Base-by-base conservation (phyloP, 2,888 invertebrate genomes). In the Chalcosyrphus nemorum region DNA sequence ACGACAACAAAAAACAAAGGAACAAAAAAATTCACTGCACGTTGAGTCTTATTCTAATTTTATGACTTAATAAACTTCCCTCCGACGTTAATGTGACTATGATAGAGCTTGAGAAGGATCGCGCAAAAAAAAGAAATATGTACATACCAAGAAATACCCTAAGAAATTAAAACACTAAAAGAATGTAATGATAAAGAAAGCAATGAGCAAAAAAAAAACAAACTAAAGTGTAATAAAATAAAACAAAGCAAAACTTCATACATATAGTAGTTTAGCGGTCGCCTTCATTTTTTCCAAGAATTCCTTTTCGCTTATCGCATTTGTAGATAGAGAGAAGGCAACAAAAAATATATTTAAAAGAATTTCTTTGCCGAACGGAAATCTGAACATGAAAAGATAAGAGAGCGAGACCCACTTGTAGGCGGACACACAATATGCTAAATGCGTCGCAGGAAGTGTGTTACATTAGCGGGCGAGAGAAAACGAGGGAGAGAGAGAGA, bases 61-160 rank as follows among this genome's bases (percentile, higher is more conserved):
- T 78, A 82, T 78, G 78, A 78, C 82, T 82, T 82, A 78, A 82
- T 82, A 82, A 82, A 82, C 82, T 70, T 82, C 77, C 66, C 59
- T 66, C 50, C 43, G 74, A 81, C 61, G 35, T 82, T 77, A 82
- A 81, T 81, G 81, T 76, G 76, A 82, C 65, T 66, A 76, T 71
- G 81, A 77, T 71, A 52, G 75, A 35, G 27, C 43, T 21, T 29
- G 54, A 29, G 32, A 7, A 17, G 35, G 21, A 24, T 9, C 6
- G n/a, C 17, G 19, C 41, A 63, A 24, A 35, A 41, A 63, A 15
- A 29, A n/a, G 11, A 38, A 52, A 17, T n/a, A 27, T 6, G 4
- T 3, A 32, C 32, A 13, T 1, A 19, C 19, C 29, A 24, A 24
- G 4, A 24, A 24, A 4, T 24, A 24, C 15, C 13, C 9, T 5